Base-by-base conservation (phyloP, 2,888 invertebrate genomes). In the Pseudoips prasinana region DNA sequence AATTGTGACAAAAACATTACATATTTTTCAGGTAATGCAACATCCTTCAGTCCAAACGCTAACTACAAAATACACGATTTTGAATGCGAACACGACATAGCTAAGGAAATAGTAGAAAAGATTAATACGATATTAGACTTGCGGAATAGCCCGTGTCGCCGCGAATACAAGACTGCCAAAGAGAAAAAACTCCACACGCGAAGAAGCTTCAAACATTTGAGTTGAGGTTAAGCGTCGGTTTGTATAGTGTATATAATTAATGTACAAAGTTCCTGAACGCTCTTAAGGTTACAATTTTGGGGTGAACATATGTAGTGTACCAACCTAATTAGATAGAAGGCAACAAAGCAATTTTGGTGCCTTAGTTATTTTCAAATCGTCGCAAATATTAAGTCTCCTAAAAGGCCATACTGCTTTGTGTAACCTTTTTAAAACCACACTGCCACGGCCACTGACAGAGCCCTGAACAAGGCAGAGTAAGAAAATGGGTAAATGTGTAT, bases 31-130 rank as follows among this genome's bases (percentile, higher is more conserved):
- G 14, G 14, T 14, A 14, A 14, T 25, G 11, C 41, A 22, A 25
- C 35, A 8, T 47, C 81, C 44, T 81, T 80, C 46, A 70, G 76
- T 46, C 69, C 72, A 33, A 82, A 73, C 43, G 78, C 90, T 3
- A 92, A 92, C 30, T 97, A 95, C 76, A 96, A 96, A 71, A 92
- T 94, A 66, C 95, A 96, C 60, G 96, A 96, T 67, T 97, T 98
- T 68, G 97, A 97, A 80, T 92, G 94, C 1, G 95, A 96, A 46
- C 90, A 91, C 26, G 89, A 90, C 2, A 91, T 91, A 1, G 96
- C 95, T 0, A 92, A 92, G 49, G 95, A 96, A 75, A 96, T 98
- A 27, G 94, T 96, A 0, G 93, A 94, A 47, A 97, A 97, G 86
- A 91, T 98, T 7, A 95, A 95, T 76, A 93, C 95, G 39, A 97